These are phyloP conservation scores for Bombus huntii DNA, from an alignment of 1,140 invertebrate species.

Conservation along the genomic window DNA sequence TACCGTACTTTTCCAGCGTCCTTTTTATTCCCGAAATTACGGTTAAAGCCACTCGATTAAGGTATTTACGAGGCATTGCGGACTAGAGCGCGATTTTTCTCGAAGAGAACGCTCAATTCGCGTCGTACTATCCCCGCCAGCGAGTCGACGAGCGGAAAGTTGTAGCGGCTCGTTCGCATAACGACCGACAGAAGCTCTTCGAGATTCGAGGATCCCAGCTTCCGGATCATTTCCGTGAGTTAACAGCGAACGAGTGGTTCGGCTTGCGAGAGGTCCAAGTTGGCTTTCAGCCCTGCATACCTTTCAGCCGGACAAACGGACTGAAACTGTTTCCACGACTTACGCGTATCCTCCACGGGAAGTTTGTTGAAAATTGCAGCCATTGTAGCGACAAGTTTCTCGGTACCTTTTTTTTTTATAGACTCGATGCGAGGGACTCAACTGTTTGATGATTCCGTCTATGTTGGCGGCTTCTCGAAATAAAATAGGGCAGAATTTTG, in stretches of 20 bases:
- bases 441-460: background rate
- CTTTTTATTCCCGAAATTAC: background rate
- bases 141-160: constrained; percentile 59
- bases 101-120: constrained; percentile 48
- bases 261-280: constrained; percentile 22
- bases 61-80: constrained; percentile 30
- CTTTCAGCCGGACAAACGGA: constrained; percentile 38
- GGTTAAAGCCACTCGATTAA: constrained; percentile 33
- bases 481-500: constrained; percentile 25
- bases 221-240: constrained; percentile 74
- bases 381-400: constrained; percentile 20
- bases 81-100: constrained; percentile 40
- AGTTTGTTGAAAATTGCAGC: constrained; percentile 26
- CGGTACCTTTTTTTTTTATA: background rate
- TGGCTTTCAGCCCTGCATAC: constrained; percentile 51
- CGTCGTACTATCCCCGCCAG: constrained; percentile 16
- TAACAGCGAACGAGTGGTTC: constrained; percentile 53
- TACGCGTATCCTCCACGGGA: constrained; percentile 33
- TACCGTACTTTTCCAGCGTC: background rate
- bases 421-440: too few species aligned
- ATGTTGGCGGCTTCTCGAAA: background rate
- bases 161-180: constrained; percentile 57
- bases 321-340: constrained; percentile 42
- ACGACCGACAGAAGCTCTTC: constrained; percentile 56
- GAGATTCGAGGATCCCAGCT: constrained; percentile 49